Evolutionary conservation across 2,797 vertebrate species (phyloP), one percentile per base, ranked within the genome.

Genomic region (Remorina albescens): DNA sequence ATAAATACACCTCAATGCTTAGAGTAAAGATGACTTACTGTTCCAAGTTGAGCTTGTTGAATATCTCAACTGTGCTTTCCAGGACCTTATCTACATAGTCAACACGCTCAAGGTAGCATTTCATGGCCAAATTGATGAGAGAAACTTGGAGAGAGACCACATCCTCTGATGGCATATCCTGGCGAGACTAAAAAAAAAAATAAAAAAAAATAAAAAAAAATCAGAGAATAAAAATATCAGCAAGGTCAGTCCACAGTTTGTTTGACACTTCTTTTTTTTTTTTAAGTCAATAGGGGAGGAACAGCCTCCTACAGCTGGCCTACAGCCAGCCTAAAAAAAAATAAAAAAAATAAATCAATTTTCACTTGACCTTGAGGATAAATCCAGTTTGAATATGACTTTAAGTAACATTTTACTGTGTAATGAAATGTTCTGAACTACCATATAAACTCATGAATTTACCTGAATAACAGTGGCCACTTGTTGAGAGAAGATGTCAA

Each of bases 401-500:
- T n/a, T 18, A 39, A 59, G 21, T n/a, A 19, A 21, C 12, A 19
- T 54, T 30, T 49, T 4, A 6, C 8, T n/a, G 26, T 42, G 19
- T 23, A 10, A 50, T n/a, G 2, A 8, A 11, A 26, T 11, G 4
- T 1, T 57, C 25, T 8, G 12, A 36, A 0, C 23, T 16, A 32
- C 2, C 10, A n/a, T 16, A 16, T 36, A 1, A 18, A 19, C 11
- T 32, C 2, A 59, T 7, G 9, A 18, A 36, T 57, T 13, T 26
- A 99, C 98, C 93, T 99, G 97, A 89, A 99, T 99, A 74, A 99
- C 98, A 25, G 98, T 99, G 76, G 98, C 98, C 86, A 99, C 98
- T 87, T 99, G 98, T 84, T 99, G 98, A 65, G 98, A 99, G 92
- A 99, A 99, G 88, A 99, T 99, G 89, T 99, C 98, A 83, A 99